These are phyloP conservation scores for Muscicapa comitata DNA, from an alignment of 2,797 vertebrate genomes.

Conservation along the genomic window DNA sequence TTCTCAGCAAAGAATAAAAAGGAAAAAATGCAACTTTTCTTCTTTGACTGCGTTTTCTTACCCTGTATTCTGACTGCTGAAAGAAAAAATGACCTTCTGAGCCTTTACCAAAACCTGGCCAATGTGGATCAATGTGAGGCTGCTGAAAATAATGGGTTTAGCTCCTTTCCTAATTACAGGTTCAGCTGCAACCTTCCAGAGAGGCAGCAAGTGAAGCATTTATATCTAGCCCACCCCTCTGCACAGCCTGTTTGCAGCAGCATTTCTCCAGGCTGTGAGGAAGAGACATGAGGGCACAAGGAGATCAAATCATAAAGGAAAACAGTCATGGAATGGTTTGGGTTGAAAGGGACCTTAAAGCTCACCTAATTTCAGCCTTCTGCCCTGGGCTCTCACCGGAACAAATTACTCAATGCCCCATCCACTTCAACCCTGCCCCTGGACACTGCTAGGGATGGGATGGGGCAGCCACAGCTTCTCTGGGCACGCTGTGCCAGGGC, in stretches of 20 bases:
- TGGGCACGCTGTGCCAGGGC: rapidly evolving
- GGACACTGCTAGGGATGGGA: neutral
- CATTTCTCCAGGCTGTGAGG: neutral
- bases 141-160: neutral
- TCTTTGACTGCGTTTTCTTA: neutral
- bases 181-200: neutral
- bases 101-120: neutral
- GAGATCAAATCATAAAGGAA: neutral
- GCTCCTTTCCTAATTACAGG: neutral
- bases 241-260: neutral
- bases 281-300: neutral
- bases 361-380: neutral
- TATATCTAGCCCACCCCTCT: neutral
- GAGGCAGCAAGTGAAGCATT: neutral
- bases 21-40: neutral
- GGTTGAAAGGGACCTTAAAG: neutral
- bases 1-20: neutral
- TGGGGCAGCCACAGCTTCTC: neutral
- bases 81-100: neutral
- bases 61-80: neutral
- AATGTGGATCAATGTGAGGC: rapidly evolving
- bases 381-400: neutral
- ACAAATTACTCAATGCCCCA: neutral
- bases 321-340: neutral
- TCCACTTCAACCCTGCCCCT: neutral